Base-by-base conservation (phyloP, 2,888 invertebrate genomes). In the Drosophila lacicola region DNA sequence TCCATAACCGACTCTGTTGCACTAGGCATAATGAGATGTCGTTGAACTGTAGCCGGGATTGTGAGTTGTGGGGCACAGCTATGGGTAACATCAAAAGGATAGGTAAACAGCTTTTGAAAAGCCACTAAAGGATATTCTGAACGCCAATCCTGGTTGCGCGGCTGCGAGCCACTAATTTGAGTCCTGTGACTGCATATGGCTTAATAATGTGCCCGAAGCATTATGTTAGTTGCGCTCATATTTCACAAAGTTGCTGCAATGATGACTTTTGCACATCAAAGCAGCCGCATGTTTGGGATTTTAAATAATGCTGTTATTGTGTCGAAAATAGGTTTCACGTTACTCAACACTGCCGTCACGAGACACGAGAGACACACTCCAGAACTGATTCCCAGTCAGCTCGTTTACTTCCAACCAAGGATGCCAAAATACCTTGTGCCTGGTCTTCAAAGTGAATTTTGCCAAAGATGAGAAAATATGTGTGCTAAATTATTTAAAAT, bases 401-500 rank as follows among this genome's bases (percentile, higher is more conserved):
- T 19, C n/a, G 41, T 33, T 13, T 21, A 21, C 14, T 14, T 36
- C 14, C 57, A 51, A 21, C 13, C 49, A 33, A 53, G 14, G 49
- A 49, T 46, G 57, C 45, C 29, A 44, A 74, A 78, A 77, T 81
- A 77, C 69, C 74, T 79, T 67, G 37, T 56, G 62, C 69, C 65
- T 61, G 73, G 75, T 74, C 71, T 87, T 83, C 82, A 87, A 82
- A 83, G 82, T 76, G 71, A 83, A 86, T 78, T 66, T 68, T 71
- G 67, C 65, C 79, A 81, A 75, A 74, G 74, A 80, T 82, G 82
- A 67, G 77, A 72, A 81, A 81, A 81, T 83, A 77, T 83, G 80
- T 82, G 77, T 77, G 83, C 70, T 79, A 86, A 84, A 86, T 83
- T 86, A 86, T 84, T 84, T 77, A 83, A 86, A 84, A 86, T 79